Evolutionary conservation across 2,113 vertebrate genomes (phyloP).

Genomic region (Panthera leo): DNA sequence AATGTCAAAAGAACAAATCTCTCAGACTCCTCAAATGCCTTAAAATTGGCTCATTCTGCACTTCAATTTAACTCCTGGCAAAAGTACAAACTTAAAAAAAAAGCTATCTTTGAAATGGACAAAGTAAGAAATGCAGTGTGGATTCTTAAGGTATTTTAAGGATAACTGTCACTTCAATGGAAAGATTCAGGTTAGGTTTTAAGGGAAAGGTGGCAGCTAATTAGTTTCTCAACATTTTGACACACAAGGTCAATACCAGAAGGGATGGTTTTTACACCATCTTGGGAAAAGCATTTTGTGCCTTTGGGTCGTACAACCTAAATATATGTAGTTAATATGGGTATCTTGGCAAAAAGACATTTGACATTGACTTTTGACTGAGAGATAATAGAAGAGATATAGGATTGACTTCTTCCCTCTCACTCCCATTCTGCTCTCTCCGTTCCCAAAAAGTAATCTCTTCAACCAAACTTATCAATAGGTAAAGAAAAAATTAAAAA

Average conservation of each 20-base stretch:
- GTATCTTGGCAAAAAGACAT: slow-evolving; percentile 33
- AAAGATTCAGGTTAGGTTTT: slow-evolving; percentile 38
- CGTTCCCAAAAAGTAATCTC: not conserved
- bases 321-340: slow-evolving; percentile 36
- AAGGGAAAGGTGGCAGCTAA: slow-evolving; percentile 32
- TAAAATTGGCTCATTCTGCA: slow-evolving; percentile 28
- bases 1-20: not conserved
- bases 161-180: slow-evolving; percentile 62
- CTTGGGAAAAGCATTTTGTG: not conserved
- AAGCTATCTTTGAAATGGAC: slow-evolving; percentile 33
- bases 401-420: not conserved
- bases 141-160: slow-evolving; percentile 60
- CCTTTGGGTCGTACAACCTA: not conserved
- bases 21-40: not conserved
- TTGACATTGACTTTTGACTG: slow-evolving; percentile 36
- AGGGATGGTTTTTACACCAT: slow-evolving; percentile 16
- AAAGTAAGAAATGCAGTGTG: slow-evolving; percentile 30
- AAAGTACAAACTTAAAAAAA: slow-evolving; percentile 31
- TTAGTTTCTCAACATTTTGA: slow-evolving; percentile 62
- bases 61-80: slow-evolving; percentile 55
- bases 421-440: not conserved
- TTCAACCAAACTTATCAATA: not conserved
- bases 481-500: not conserved
- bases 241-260: slow-evolving; percentile 55
- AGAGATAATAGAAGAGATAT: not conserved